A percentile compares a stretch with the other conserved stretches of the same genome.
Evolutionary conservation across 2,888 invertebrate genomes (phyloP).

Genomic region (Papilio demoleus): DNA sequence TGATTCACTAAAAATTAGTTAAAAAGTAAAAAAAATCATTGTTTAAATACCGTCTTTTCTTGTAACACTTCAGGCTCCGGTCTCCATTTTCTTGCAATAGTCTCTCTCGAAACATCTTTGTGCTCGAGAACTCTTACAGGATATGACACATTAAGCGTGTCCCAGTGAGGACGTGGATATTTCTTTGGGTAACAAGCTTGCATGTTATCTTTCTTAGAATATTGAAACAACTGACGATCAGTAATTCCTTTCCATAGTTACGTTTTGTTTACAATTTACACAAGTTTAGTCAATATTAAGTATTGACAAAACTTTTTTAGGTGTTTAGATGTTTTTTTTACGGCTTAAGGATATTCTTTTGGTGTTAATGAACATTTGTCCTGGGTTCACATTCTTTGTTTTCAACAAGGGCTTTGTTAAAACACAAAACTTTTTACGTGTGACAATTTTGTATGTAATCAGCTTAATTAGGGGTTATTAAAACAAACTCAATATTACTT

Average conservation of each 20-base stretch:
- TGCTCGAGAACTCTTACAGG: slow-evolving; percentile 63
- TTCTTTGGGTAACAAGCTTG: slow-evolving; percentile 67
- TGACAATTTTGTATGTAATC: not conserved
- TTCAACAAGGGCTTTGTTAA: too few species aligned
- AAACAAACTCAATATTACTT: slow-evolving; percentile 51
- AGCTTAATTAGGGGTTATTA: not conserved
- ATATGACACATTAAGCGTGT: slow-evolving; percentile 63
- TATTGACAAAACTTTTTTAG: slow-evolving; percentile 1
- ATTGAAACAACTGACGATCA: not conserved
- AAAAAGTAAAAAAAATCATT: not conserved
- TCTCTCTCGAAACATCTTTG: slow-evolving; percentile 63
- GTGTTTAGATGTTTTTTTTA: not conserved
- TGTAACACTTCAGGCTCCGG: slow-evolving; percentile 60
- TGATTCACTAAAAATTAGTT: too few species aligned
- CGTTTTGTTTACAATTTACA: slow-evolving; percentile 2
- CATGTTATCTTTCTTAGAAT: slow-evolving; percentile 48
- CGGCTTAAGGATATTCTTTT: not conserved
- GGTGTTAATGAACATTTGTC: not conserved
- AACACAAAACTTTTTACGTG: too few species aligned
- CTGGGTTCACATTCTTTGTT: too few species aligned
- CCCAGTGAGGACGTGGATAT: slow-evolving; percentile 58
- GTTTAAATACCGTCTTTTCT: slow-evolving; percentile 54
- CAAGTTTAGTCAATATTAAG: not conserved
- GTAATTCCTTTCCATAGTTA: not conserved
- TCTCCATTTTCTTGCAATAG: slow-evolving; percentile 59